These are phyloP conservation scores for Corvus cornix DNA, from an alignment of 2,113 vertebrate genomes.

Conservation along the genomic window DNA sequence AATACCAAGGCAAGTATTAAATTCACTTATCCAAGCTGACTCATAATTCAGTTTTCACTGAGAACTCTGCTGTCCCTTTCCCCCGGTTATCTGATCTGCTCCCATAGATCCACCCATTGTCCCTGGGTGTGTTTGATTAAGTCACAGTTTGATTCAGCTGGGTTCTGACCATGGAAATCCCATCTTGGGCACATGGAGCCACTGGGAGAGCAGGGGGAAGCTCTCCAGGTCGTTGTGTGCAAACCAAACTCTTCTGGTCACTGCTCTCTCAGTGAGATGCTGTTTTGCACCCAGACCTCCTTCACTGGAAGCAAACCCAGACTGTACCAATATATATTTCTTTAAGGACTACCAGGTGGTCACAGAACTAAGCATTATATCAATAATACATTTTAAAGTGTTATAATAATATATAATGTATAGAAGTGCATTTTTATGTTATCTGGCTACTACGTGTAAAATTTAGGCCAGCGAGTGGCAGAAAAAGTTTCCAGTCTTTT, in stretches of 20 bases:
- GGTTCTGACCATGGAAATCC: neutral
- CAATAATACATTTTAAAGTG: neutral
- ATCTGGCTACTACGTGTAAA: neutral
- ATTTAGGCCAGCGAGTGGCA: neutral
- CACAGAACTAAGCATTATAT: neutral
- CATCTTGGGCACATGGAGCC: neutral
- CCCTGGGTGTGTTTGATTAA: neutral
- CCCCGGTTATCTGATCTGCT: neutral
- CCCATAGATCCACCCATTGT: neutral
- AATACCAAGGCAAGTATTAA: neutral
- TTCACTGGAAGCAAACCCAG: neutral
- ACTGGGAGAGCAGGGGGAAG: neutral
- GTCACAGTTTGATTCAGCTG: neutral
- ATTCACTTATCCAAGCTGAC: neutral
- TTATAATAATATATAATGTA: too few species aligned
- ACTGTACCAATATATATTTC: neutral
- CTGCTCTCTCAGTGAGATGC: neutral
- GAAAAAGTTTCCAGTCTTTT: neutral
- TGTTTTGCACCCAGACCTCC: neutral
- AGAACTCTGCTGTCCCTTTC: neutral
- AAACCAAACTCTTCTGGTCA: neutral
- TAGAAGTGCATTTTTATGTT: neutral
- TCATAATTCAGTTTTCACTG: neutral
- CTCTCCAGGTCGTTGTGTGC: neutral
- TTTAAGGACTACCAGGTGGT: neutral